Percentiles rank a stretch among this genome's conserved stretches.
These are phyloP conservation scores for Sphyrna mokarran DNA, from an alignment of 2,113 vertebrate species.

Conservation along the genomic window DNA sequence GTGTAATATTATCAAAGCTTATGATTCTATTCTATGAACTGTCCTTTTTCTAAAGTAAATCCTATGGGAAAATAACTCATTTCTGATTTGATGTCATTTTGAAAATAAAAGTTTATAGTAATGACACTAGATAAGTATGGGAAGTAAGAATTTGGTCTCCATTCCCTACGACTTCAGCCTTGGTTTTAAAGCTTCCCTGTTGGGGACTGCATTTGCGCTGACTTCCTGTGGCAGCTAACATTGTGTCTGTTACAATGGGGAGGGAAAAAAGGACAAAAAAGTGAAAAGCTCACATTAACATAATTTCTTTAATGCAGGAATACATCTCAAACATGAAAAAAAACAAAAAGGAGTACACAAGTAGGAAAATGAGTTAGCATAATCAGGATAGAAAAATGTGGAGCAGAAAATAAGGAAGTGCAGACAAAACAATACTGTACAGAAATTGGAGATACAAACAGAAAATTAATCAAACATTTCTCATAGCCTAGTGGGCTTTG, in stretches of 20 bases:
- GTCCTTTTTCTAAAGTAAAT: background rate
- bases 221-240: background rate
- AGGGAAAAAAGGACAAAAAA: background rate
- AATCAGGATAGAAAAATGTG: background rate
- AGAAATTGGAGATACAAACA: background rate
- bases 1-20: no score
- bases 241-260: background rate
- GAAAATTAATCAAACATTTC: background rate
- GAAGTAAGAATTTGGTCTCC: background rate
- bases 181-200: background rate
- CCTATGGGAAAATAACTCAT: background rate
- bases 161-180: background rate
- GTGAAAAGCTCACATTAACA: background rate
- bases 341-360: background rate
- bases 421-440: background rate
- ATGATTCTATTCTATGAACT: background rate
- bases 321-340: background rate
- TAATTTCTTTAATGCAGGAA: background rate
- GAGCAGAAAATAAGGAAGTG: background rate
- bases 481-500: no score
- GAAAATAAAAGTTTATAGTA: background rate
- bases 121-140: no score
- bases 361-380: background rate
- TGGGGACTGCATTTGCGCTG: background rate
- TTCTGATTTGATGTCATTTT: background rate